Conservation (phyloP, 2,888 invertebrate species). For the Dynastes grantii region DNA sequence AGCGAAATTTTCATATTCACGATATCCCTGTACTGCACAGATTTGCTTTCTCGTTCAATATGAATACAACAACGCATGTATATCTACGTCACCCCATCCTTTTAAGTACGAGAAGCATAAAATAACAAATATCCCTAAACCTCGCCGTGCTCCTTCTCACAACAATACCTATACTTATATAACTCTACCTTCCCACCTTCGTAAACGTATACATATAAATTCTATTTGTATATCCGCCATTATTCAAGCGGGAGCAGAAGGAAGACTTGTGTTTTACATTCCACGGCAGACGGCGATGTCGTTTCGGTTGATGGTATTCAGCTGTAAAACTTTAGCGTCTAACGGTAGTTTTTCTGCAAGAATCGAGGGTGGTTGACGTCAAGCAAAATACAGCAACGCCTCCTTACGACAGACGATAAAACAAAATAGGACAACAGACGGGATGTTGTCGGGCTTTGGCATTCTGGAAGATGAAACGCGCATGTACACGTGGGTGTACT, state of each 20-base stretch:
- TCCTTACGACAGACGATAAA: conserved; percentile 2
- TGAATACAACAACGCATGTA: neutral
- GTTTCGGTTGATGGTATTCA: conserved; percentile 18
- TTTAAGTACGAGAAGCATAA: neutral
- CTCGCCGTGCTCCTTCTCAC: neutral
- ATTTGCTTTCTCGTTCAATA: neutral
- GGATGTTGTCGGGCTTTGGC: no score
- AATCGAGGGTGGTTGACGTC: neutral
- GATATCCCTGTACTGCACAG: neutral
- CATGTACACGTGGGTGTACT: no score
- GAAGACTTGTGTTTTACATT: conserved; percentile 6
- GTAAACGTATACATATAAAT: conserved; percentile 8
- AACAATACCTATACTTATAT: no score
- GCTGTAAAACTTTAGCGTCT: conserved; percentile 27
- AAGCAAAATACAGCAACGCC: neutral
- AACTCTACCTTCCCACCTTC: neutral
- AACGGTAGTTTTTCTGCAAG: neutral
- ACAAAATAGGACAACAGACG: neutral
- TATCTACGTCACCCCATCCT: neutral
- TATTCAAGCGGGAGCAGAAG: conserved; percentile 6
- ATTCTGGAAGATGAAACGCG: no score
- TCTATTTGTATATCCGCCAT: conserved; percentile 27
- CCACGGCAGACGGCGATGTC: neutral
- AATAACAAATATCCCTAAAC: neutral
- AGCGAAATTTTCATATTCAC: neutral